Evolutionary conservation across 2,113 vertebrate genomes (phyloP).

Genomic region (Coturnix japonica): DNA sequence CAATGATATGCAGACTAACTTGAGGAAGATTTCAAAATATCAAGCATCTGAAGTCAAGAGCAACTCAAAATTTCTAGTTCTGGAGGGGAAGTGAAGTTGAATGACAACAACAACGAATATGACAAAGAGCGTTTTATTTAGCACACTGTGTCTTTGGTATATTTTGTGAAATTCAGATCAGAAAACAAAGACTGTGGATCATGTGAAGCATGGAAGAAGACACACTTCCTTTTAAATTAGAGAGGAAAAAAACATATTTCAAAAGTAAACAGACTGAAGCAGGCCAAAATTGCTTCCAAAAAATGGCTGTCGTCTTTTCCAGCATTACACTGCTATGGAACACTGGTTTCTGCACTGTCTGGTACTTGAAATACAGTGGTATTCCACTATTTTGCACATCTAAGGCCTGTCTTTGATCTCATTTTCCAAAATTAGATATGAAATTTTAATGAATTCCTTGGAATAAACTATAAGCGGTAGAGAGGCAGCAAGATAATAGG

Average conservation of each 20-base stretch:
- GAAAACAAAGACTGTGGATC: not conserved
- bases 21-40: not conserved
- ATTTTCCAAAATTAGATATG: not conserved
- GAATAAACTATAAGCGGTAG: not conserved
- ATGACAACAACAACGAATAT: not conserved
- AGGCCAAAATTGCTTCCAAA: not conserved
- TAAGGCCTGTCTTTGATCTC: not conserved
- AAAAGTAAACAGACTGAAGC: not conserved
- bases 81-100: not conserved
- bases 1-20: not conserved
- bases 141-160: not conserved
- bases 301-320: not conserved
- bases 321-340: not conserved
- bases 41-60: not conserved
- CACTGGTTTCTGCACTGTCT: accelerated
- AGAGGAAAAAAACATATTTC: not conserved
- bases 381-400: not conserved
- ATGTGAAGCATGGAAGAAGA: not conserved
- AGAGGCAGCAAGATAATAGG: not conserved
- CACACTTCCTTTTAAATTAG: not conserved
- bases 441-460: not conserved
- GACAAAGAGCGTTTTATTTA: not conserved
- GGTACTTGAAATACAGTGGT: not conserved
- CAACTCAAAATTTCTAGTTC: not conserved
- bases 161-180: not conserved